Evolutionary conservation across 2,888 invertebrate genomes (phyloP), one percentile per base, ranked within the genome.

Genomic region (Hermaeophaga mercurialis): DNA sequence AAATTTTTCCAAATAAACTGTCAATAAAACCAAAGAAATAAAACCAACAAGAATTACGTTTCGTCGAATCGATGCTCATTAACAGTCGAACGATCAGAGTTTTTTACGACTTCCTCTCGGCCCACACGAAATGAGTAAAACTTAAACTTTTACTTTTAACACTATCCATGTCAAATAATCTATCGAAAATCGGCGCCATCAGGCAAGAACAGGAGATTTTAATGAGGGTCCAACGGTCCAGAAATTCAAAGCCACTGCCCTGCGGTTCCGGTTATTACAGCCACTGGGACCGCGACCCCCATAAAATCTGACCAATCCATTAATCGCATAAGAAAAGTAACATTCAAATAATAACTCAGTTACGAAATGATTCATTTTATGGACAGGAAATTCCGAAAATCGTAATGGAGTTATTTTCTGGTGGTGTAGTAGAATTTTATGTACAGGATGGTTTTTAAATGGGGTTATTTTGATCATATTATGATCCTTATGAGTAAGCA

Each of bases 201-300:
- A 26, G 38, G 26, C 48, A 15, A 26, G 22, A 24, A 3, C 47
- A 47, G 61, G 64, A 36, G 60, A 63, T 58, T 62, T 69, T 71
- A 72, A 73, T 70, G 71, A 71, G 71, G 48, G 70, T 69, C 67
- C 68, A 14, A 33, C 12, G 71, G 69, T 69, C 67, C 68, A 66
- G 61, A 63, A 63, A 66, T 56, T 63, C 63, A 58, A 67, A 53
- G 56, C 64, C 61, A 18, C n/a, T 48, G 64, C 63, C 57, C 66
- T 66, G 66, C 66, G 71, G 73, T 73, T 73, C 71, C 73, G 73
- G 72, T 71, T 72, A 73, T 74, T 71, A 70, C 61, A 65, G 61
- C 63, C 66, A 67, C 64, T 66, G 70, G 6, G 67, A 71, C 72
- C 71, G 67, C 69, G 65, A 62, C 50, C 59, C 66, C 65, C 69